Evolutionary conservation across 2,888 invertebrate genomes (phyloP).

Genomic region (Cheilosia impressa): DNA sequence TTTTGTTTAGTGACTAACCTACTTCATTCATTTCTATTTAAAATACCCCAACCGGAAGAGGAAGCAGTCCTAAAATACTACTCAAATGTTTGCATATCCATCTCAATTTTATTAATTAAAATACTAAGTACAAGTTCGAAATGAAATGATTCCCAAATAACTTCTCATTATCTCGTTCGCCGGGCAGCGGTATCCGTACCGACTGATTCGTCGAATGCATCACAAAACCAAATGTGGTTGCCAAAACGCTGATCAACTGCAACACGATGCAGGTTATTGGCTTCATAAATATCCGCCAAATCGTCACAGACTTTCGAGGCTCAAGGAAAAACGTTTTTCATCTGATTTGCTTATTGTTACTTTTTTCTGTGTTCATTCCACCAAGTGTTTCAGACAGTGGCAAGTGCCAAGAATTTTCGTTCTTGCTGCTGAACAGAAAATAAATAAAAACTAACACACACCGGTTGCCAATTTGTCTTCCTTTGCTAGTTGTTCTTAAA

Average conservation of each 20-base stretch:
- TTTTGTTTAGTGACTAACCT: too few relatives aligned
- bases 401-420: conserved; percentile 59
- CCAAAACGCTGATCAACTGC: conserved; percentile 48
- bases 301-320: background rate
- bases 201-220: conserved; percentile 21
- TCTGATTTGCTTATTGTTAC: background rate
- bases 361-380: conserved; percentile 8
- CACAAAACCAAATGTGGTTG: conserved; percentile 34
- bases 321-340: conserved; percentile 14
- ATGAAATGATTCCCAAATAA: conserved; percentile 38
- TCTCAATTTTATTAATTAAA: background rate
- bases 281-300: conserved; percentile 28
- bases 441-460: conserved; percentile 13
- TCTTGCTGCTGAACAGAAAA: conserved; percentile 16
- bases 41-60: background rate
- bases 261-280: conserved; percentile 63
- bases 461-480: conserved; percentile 22
- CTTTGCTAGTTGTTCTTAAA: background rate
- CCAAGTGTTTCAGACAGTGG: conserved; percentile 39
- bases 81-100: background rate
- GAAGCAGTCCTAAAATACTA: background rate
- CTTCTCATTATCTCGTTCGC: conserved; percentile 22
- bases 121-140: background rate
- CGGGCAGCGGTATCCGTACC: background rate
- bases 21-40: too few relatives aligned